Evolutionary conservation across 2,888 invertebrate genomes (phyloP), one percentile per base, ranked within the genome.

Genomic region (Listrodromus nycthemerus): DNA sequence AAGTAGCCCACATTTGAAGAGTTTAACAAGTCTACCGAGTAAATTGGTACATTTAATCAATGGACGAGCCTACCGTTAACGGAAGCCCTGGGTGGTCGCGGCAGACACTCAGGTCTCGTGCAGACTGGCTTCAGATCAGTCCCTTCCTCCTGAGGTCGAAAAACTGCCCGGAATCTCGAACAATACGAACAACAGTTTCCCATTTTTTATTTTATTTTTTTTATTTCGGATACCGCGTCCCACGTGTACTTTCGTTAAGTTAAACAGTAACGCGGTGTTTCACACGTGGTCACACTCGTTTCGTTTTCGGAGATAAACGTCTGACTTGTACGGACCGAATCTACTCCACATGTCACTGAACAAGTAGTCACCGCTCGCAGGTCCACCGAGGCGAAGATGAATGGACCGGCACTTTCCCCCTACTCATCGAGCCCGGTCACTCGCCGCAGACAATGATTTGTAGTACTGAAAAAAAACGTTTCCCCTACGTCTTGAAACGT

Each of bases 101-200:
- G 93, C 66, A 91, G 87, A 58, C 91, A 91, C 67, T 92, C 91
- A 6, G 92, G 90, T 78, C 87, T 89, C 4, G 89, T 88, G 86
- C 91, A 91, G 2, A 83, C 16, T 0, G 91, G 89, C 33, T 89
- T 87, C n/a, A 91, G 82, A 50, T 83, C 79, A 2, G 73, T 71
- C 10, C 69, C 85, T 27, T 79, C 80, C 10, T 76, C 86, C 30
- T 89, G 88, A 2, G 90, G 91, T 69, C 87, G 89, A 83, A 91
- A 93, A 52, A 92, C 88, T 2, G 90, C 89, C 65, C 91, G 87
- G 67, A 92, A 89, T 83, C 90, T 89, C 21, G 90, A 88, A 55
- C 89, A 89, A 13, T 82, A 88, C 63, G 88, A 92, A 80, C 91
- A 93, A 76, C 91, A 91, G 78, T 91, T 93, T 13, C 92, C 92